phyloP scores from a whole-genome alignment of 1,140 invertebrate genomes.

The Papilio helenus region DNA sequence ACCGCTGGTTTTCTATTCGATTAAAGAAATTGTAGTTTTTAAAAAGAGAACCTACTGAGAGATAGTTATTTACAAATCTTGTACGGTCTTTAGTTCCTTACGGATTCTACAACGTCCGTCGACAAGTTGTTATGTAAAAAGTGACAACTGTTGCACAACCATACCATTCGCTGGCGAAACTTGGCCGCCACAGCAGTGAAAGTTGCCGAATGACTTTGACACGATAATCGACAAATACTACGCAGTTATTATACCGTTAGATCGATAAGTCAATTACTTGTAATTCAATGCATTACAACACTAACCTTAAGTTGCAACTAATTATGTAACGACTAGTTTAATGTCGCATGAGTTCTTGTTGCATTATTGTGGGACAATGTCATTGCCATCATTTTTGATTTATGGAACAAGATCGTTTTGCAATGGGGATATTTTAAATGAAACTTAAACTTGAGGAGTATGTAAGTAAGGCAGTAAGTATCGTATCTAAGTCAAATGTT shows the following conservation, averaged over 20 bases:
- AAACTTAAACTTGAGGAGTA: not conserved
- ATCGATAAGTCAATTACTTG: conserved; percentile 14
- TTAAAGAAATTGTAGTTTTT: not conserved
- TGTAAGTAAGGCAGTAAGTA: not conserved
- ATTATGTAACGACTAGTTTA: conserved; percentile 35
- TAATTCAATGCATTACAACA: conserved; percentile 20
- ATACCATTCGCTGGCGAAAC: conserved; percentile 79
- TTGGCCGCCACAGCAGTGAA: conserved; percentile 77
- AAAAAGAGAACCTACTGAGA: not conserved
- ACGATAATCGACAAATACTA: conserved; percentile 62
- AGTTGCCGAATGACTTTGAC: conserved; percentile 79
- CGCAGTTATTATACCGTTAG: conserved; percentile 51
- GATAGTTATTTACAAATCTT: not conserved
- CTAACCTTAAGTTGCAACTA: conserved; percentile 3
- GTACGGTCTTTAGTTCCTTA: conserved; percentile 13
- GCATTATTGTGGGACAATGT: conserved; percentile 52
- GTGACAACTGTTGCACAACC: conserved; percentile 80
- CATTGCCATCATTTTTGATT: conserved; percentile 48
- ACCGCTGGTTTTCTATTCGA: too few species aligned
- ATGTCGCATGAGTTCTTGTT: conserved; percentile 24
- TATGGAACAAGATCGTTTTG: conserved; percentile 16
- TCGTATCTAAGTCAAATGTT: too few species aligned
- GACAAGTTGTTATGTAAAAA: conserved; percentile 77
- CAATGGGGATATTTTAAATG: not conserved
- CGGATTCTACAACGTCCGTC: conserved; percentile 35